Percentiles rank a stretch among this genome's conserved stretches.
Evolutionary conservation across 2,113 vertebrate genomes (phyloP).

Genomic region (Malurus elegans): DNA sequence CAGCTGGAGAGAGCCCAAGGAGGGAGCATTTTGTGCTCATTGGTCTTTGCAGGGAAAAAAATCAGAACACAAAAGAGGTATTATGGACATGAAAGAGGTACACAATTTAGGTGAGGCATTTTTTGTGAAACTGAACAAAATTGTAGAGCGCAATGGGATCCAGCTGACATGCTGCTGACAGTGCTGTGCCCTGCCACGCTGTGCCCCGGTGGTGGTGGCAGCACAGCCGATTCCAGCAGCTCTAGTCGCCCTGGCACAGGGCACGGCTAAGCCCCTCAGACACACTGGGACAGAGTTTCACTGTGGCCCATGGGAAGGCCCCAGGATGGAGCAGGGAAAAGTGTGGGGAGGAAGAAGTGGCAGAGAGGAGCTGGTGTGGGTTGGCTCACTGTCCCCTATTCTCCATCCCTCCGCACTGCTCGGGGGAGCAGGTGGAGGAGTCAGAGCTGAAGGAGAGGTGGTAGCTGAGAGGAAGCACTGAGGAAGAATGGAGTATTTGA

Average conservation of each 20-base stretch:
- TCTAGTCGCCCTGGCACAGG: not conserved
- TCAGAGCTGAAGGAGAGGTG: not conserved
- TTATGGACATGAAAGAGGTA: not conserved
- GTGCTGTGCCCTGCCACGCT: not conserved
- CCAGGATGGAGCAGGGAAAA: not conserved
- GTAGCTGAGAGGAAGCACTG: too few species aligned
- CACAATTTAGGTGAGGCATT: not conserved
- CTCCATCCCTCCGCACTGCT: not conserved
- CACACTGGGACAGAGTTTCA: rapidly evolving
- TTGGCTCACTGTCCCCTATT: rapidly evolving
- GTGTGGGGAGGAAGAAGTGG: not conserved
- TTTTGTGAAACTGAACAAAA: not conserved
- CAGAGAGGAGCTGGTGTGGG: not conserved
- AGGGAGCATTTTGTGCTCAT: not conserved
- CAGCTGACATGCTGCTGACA: not conserved
- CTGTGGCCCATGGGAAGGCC: not conserved
- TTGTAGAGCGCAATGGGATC: not conserved
- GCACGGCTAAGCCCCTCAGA: rapidly evolving
- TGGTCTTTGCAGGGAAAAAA: not conserved
- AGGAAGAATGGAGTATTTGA: not conserved
- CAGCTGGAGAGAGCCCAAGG: not conserved
- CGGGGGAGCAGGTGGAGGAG: rapidly evolving
- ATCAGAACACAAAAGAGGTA: not conserved
- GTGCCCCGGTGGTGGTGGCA: rapidly evolving
- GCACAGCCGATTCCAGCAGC: not conserved